These are phyloP conservation scores for Palythoa grandis DNA, from an alignment of 92 coral and sea anemone genomes.

Conservation along the genomic window DNA sequence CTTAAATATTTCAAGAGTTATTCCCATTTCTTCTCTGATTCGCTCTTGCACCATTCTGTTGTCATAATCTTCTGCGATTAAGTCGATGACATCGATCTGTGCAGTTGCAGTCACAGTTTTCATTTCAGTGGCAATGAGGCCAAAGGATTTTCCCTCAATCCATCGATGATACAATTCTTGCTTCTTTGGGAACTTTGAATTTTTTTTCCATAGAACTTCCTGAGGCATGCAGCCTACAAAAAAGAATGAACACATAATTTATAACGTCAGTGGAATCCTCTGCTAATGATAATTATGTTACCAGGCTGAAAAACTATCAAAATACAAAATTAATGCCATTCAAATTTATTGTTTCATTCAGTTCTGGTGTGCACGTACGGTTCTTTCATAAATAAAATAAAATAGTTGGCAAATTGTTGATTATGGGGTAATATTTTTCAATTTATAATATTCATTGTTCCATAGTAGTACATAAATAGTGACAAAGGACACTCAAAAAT, in stretches of 20 bases:
- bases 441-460: too few species aligned
- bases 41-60: not conserved
- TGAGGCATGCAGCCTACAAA: not conserved
- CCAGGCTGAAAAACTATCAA: not conserved
- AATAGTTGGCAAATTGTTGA: not conserved
- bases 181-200: not conserved
- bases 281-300: not conserved
- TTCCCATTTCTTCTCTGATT: not conserved
- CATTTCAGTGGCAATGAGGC: not conserved
- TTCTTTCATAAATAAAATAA: conserved; percentile 20
- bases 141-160: conserved; percentile 11
- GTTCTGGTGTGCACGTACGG: conserved; percentile 15
- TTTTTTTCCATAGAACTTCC: conserved; percentile 6
- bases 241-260: not conserved
- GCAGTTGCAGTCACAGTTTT: conserved; percentile 16
- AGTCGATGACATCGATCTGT: conserved; percentile 7
- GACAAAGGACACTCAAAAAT: not conserved
- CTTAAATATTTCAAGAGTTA: not conserved
- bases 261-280: not conserved
- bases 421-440: not conserved
- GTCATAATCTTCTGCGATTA: not conserved
- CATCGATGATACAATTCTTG: not conserved
- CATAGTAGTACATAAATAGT: not conserved
- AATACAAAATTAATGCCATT: conserved; percentile 22
- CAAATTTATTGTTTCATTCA: conserved; percentile 4